phyloP scores from a whole-genome alignment of 1,140 invertebrate genomes.

The Sycobia sp. region DNA sequence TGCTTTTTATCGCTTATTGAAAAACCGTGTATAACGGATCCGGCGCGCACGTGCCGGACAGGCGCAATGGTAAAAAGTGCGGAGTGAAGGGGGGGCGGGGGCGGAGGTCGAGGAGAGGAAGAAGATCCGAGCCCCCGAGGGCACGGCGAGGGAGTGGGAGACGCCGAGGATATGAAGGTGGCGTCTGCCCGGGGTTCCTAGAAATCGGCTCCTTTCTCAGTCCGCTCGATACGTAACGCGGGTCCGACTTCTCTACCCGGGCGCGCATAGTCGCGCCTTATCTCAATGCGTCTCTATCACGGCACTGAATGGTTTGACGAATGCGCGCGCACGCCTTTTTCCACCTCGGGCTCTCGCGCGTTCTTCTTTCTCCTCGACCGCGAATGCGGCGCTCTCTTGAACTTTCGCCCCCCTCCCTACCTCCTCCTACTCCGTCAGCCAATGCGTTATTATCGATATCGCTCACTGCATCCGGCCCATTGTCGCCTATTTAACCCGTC shows the following conservation, averaged over 20 bases:
- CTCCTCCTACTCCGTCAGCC: neutral
- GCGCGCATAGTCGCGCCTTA: too few species aligned
- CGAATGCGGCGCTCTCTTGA: neutral
- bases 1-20: constrained; percentile 25
- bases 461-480: neutral
- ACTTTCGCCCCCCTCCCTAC: neutral
- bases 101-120: neutral
- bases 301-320: constrained; percentile 31
- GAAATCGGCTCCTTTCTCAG: too few species aligned
- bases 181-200: too few species aligned
- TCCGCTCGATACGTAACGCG: too few species aligned
- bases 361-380: neutral
- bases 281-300: constrained; percentile 33
- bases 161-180: too few species aligned
- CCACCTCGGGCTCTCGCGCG: constrained; percentile 15
- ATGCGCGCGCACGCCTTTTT: too few species aligned
- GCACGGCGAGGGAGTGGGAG: too few species aligned
- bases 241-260: too few species aligned
- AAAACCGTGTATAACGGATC: constrained; percentile 22
- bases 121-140: neutral
- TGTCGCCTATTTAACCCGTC: neutral
- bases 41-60: neutral
- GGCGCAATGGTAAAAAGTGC: neutral
- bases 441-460: constrained; percentile 20
- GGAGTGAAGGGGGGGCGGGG: neutral